A percentile compares a stretch with the other conserved stretches of the same genome.
These are phyloP conservation scores for Salvelinus fontinalis DNA, from an alignment of 2,113 vertebrate genomes.

Conservation along the genomic window DNA sequence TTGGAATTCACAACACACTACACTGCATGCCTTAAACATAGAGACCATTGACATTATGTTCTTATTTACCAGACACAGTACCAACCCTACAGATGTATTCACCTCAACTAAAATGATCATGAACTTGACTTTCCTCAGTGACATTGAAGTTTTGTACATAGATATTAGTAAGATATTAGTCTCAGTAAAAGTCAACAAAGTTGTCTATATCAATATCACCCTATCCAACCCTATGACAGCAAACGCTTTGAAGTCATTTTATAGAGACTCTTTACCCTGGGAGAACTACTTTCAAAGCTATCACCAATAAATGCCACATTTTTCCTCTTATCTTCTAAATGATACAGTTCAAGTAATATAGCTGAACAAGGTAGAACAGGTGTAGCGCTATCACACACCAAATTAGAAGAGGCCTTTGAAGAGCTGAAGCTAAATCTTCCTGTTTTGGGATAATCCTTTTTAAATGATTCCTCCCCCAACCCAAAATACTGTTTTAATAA, in stretches of 20 bases:
- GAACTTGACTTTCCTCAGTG: neutral
- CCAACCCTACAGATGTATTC: too few species aligned
- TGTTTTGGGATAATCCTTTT: neutral
- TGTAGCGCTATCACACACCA: constrained; percentile 16
- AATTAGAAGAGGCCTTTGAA: constrained; percentile 29
- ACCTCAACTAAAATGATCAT: too few species aligned
- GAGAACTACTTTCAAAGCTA: constrained; percentile 10
- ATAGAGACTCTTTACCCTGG: neutral
- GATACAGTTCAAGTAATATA: constrained; percentile 22
- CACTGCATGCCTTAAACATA: neutral
- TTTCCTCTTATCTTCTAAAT: constrained; percentile 20
- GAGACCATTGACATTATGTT: too few species aligned
- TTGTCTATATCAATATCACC: neutral
- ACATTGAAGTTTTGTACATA: neutral
- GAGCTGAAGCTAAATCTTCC: constrained; percentile 17
- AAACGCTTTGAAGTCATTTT: constrained; percentile 11
- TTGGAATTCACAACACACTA: neutral
- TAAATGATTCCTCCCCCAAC: neutral
- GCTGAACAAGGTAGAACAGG: constrained; percentile 34
- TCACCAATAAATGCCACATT: constrained; percentile 33
- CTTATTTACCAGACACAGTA: too few species aligned
- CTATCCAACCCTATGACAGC: constrained; percentile 20
- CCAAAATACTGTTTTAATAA: constrained; percentile 6
- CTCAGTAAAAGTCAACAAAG: neutral
- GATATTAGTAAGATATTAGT: neutral